Base-by-base conservation (phyloP, 2,888 invertebrate genomes). In the Hydraecia micacea region DNA sequence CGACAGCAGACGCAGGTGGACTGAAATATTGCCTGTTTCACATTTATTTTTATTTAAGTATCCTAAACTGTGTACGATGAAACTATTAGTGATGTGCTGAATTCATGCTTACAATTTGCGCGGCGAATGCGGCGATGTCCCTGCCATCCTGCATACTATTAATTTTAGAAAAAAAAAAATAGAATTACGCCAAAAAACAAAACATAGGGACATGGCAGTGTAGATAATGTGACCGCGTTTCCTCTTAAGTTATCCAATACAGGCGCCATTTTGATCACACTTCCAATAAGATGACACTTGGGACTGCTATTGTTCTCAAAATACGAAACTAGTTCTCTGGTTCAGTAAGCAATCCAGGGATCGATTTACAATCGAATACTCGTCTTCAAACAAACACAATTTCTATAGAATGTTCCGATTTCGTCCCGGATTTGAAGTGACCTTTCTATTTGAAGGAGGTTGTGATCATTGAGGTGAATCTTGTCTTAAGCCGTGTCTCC, bases 241-340 rank as follows among this genome's bases (percentile, higher is more conserved):
- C 52, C 21, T 21, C 52, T 8, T 52, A 21, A 25, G 21, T 25
- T 55, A 55, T 55, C 25, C 25, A 9, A 65, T 11, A 75, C 18
- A 28, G 6, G 2, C 7, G 32, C 69, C 58, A 65, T 60, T 83
- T 68, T 46, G 69, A 70, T 77, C n/a, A 65, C 21, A 58, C 36
- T 36, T 5, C 25, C 25, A 79, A 39, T 58, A 63, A 71, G 32
- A 70, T 36, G 66, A 60, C 73, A 73, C 49, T 72, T 66, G 80
- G 66, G 60, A 62, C 42, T 15, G 5, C 32, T 28, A 60, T 73
- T 76, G 66, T 75, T 63, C 66, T 58, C 52, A 36, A 73, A 66
- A 69, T 42, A 76, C 52, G 15, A 67, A 73, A 83, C 70, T 68
- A 74, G 71, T 80, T 87, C 78, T 80, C 79, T 67, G 73, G 74